Evolutionary conservation across 2,888 invertebrate species (phyloP), one percentile per base, ranked within the genome.

Genomic region (Rotaria macrura): DNA sequence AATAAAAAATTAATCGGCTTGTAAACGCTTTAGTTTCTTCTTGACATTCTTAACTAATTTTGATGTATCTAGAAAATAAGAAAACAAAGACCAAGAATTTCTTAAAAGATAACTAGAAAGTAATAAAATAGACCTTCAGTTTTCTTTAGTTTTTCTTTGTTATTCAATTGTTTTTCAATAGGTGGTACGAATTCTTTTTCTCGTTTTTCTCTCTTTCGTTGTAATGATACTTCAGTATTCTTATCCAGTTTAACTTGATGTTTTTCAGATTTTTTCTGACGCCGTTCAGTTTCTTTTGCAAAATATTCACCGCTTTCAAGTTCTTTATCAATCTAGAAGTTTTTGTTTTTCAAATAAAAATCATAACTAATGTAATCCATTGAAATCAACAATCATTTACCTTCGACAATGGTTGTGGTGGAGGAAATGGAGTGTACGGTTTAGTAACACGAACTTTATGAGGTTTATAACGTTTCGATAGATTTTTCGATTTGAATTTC

Each of bases 271-370:
- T 52, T 83, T 84, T 84, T 72, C 74, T 84, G 23, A n/a, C 38
- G 84, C 10, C 55, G 84, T 54, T 52, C 84, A 55, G 52, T 52
- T 84, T 84, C 55, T 84, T n/a, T 55, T n/a, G n/a, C 84, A 93
- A 99, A 99, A 91, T 95, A 99, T 92, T 98, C 97, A 86, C 99
- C 99, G 79, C 94, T 93, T n/a, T 95, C 96, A 89, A 99, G 91
- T 91, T 96, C 93, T 89, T 94, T 94, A 91, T 99, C 98, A 89
- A 96, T 14, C 74, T 79, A 79, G 23, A 40, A n/a, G n/a, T n/a
- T n/a, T n/a, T 74, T 34, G 3, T 74, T 49, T 49, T 49, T 9
- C 1, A 47, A 47, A 4, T 17, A 49, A 5, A 49, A 49, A 17
- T 49, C 14, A 49, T 49, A 17, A 49, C 17, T 17, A 49, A 49